Evolutionary conservation across 2,888 invertebrate species (phyloP).

Genomic region (Clivina fossor): DNA sequence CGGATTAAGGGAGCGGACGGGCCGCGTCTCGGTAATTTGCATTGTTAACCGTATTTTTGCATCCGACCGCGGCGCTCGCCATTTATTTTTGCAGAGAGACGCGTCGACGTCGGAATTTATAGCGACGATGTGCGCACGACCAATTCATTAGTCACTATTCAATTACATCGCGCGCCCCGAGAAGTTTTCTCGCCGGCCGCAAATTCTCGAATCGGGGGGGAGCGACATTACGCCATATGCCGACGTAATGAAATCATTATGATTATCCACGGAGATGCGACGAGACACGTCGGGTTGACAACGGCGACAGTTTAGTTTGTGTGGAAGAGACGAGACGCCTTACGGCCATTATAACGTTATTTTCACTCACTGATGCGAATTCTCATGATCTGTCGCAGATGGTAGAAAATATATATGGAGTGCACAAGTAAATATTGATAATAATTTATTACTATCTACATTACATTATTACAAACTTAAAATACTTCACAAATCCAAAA

Average conservation of each 20-base stretch:
- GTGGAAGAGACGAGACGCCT: slow-evolving; percentile 6
- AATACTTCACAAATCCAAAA: too few relatives aligned
- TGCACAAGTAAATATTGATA: too few relatives aligned
- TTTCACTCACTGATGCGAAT: not conserved
- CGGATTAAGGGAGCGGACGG: slow-evolving; percentile 4
- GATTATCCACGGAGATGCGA: slow-evolving; percentile 32
- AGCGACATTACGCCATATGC: slow-evolving; percentile 23
- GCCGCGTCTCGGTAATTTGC: slow-evolving; percentile 22
- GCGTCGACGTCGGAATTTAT: slow-evolving; percentile 26
- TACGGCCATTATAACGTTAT: slow-evolving; percentile 15
- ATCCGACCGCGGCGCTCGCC: too few relatives aligned
- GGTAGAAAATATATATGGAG: too few relatives aligned
- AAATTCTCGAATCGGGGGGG: not conserved
- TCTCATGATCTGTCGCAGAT: not conserved
- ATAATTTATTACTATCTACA: too few relatives aligned
- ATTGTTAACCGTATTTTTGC: slow-evolving; percentile 30
- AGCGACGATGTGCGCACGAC: slow-evolving; percentile 32
- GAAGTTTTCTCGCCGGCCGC: slow-evolving; percentile 24
- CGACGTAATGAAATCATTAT: slow-evolving; percentile 33
- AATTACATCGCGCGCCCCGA: slow-evolving; percentile 32
- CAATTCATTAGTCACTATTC: slow-evolving; percentile 34
- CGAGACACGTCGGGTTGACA: slow-evolving; percentile 19
- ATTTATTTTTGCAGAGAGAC: slow-evolving; percentile 32
- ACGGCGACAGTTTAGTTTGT: slow-evolving; percentile 6
- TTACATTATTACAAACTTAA: too few relatives aligned